Conservation (phyloP, 2,888 invertebrate species). For the Tiliacea aurago region DNA sequence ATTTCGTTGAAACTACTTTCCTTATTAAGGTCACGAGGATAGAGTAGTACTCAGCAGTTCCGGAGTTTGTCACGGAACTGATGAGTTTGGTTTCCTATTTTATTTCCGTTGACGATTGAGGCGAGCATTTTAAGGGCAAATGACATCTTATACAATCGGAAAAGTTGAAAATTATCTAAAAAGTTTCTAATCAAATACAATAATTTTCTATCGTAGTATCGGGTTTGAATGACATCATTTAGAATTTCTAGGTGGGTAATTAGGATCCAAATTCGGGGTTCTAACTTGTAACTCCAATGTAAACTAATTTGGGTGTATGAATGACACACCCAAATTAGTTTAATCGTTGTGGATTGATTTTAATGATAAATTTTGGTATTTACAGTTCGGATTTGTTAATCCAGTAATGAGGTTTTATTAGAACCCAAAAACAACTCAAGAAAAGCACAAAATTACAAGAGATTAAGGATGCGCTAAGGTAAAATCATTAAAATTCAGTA, state of each 20-base stretch:
- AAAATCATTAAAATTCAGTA: no score
- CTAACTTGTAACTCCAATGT: not conserved
- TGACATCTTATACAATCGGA: not conserved
- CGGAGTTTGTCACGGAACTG: slow-evolving; percentile 22
- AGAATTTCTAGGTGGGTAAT: not conserved
- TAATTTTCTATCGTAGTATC: not conserved
- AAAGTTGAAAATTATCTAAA: not conserved
- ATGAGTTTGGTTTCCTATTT: slow-evolving; percentile 28
- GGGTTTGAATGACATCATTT: not conserved
- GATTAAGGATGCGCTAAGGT: not conserved
- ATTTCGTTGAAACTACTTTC: slow-evolving; percentile 39
- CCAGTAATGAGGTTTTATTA: not conserved
- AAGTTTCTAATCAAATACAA: not conserved
- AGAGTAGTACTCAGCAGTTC: slow-evolving; percentile 14
- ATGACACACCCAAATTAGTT: not conserved
- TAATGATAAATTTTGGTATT: not conserved
- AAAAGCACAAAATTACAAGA: not conserved
- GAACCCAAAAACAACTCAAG: not conserved
- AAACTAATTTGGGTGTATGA: no score
- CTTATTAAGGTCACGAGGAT: slow-evolving; percentile 47
- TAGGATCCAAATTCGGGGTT: not conserved
- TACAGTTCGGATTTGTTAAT: not conserved
- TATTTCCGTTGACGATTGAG: not conserved
- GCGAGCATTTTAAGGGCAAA: not conserved
- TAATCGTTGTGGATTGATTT: not conserved